Evolutionary conservation across 2,113 vertebrate genomes (phyloP), one percentile per base, ranked within the genome.

Genomic region (Tetrax tetrax): DNA sequence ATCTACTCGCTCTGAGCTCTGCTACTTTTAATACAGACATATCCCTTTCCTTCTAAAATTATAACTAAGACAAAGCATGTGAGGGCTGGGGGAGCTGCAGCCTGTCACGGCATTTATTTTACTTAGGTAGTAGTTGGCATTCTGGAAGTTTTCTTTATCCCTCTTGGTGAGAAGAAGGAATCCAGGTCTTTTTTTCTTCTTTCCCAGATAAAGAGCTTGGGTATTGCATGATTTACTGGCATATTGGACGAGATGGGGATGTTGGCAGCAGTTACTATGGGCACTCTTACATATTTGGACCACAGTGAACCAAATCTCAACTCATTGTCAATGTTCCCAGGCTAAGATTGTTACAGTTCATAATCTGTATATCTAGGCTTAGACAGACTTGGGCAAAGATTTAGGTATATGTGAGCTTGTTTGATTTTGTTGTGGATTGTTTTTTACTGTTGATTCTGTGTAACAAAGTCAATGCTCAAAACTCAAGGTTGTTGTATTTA

Each of bases 321-420:
- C n/a, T 63, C 11, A 0, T 1, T 20, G 8, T 33, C 57, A 28
- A 0, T 19, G 9, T 16, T 83, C 22, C 78, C 31, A 16, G 54
- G 17, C 57, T 43, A 45, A 72, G 29, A 29, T 72, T 45, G 8
- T n/a, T 53, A 8, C 0, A 14, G 23, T 43, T 91, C 29, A 25
- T 35, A 41, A 56, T 11, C 41, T 45, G 18, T 60, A 56, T 14
- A 6, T 59, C n/a, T 54, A 35, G 61, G 57, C 33, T 71, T 41
- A 47, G 51, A 53, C 45, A 59, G 31, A 41, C 6, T 87, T 31
- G 5, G 31, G 38, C 54, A 16, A 56, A 66, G 53, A 45, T 81
- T 65, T 37, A 86, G 41, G 29, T 60, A 41, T 2, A 5, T 9
- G 8, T 23, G 37, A 81, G 47, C 37, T 50, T 50, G 37, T 20